These are phyloP conservation scores for Cephus pulcher DNA, from an alignment of 2,888 invertebrate genomes.

Conservation along the genomic window DNA sequence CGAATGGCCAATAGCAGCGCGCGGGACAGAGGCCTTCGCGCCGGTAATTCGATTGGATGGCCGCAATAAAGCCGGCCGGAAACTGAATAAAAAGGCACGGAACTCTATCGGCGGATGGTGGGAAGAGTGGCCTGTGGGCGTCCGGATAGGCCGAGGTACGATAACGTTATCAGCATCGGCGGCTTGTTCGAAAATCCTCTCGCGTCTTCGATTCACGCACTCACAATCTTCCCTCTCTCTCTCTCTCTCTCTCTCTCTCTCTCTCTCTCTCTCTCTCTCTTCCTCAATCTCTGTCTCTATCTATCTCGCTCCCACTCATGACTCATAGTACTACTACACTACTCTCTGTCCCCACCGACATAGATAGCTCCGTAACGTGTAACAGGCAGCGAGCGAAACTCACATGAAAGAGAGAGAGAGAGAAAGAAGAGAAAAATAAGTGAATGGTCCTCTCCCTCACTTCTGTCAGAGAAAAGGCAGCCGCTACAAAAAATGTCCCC, in stretches of 20 bases:
- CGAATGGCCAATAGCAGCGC: conserved; percentile 43
- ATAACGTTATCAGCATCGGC: neutral
- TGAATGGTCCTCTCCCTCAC: neutral
- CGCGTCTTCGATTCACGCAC: neutral
- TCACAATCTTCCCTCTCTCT: neutral
- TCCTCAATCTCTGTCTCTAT: neutral
- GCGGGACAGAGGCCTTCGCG: conserved; percentile 1
- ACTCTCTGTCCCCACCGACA: neutral
- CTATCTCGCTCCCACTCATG: neutral
- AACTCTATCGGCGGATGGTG: neutral
- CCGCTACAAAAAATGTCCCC: conserved; percentile 50
- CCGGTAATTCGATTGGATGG: conserved; percentile 7
- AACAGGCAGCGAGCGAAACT: neutral
- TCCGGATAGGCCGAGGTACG: neutral
- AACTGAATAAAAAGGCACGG: neutral
- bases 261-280: neutral
- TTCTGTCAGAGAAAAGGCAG: neutral
- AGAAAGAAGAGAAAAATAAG: neutral
- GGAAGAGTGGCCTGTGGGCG: neutral
- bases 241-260: neutral
- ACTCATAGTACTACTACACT: neutral
- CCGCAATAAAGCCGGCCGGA: conserved; percentile 1
- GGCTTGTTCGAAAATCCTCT: neutral
- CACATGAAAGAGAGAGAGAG: neutral
- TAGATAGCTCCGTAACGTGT: neutral